Percentiles rank a stretch among this genome's conserved stretches.
phyloP scores from a whole-genome alignment of 2,797 vertebrate genomes.

The Sebastes oblongus region DNA sequence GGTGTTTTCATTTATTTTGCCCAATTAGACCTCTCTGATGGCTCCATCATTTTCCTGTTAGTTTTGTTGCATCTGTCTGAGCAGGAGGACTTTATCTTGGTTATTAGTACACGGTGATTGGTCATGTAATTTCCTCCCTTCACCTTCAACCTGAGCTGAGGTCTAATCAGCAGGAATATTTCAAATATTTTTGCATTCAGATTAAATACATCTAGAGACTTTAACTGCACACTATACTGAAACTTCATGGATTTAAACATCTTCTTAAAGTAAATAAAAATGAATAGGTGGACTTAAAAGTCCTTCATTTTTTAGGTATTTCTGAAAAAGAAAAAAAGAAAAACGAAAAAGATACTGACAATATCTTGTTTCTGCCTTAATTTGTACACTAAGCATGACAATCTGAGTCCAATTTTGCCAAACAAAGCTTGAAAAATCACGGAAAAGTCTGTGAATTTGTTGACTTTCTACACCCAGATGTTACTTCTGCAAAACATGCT shows the following conservation, averaged over 20 bases:
- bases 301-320: not conserved
- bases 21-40: not conserved
- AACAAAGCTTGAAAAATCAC: not conserved
- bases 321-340: not conserved
- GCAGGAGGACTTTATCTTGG: not conserved
- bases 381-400: not conserved
- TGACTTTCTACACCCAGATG: not conserved
- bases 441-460: not conserved
- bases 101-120: not conserved
- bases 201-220: not conserved
- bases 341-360: not conserved
- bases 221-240: not conserved
- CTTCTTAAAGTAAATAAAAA: not conserved
- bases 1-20: conserved; percentile 9
- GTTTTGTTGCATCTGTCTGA: not conserved
- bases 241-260: not conserved
- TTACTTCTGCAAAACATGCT: not conserved
- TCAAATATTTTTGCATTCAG: not conserved
- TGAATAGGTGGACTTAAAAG: not conserved
- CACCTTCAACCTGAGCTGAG: not conserved
- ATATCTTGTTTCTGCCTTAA: no score
- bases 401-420: not conserved
- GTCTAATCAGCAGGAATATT: not conserved
- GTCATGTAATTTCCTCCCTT: not conserved
- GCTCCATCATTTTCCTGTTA: not conserved